Conservation (phyloP, 2,888 invertebrate species). For the Tipula helvola region DNA sequence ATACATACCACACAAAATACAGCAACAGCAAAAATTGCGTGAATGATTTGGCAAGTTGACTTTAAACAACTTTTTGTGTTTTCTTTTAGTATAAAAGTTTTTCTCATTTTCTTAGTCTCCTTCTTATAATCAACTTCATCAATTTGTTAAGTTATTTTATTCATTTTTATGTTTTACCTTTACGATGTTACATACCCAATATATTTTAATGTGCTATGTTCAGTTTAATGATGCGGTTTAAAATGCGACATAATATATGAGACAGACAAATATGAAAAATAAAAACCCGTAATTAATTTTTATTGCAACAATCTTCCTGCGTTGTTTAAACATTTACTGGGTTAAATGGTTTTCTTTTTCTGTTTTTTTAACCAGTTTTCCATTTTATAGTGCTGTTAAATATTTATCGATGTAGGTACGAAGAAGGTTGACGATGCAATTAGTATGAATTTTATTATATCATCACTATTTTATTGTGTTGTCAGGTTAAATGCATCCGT, state of each 20-base stretch:
- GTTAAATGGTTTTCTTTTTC: neutral
- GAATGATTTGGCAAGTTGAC: constrained; percentile 5
- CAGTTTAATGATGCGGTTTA: neutral
- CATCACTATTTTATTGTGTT: neutral
- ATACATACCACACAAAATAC: neutral
- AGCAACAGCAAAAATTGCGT: neutral
- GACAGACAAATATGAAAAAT: neutral
- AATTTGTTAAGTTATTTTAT: neutral
- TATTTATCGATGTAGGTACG: neutral
- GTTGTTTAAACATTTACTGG: neutral
- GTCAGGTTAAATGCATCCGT: neutral
- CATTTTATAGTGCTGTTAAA: neutral
- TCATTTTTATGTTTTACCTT: neutral
- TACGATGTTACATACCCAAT: neutral
- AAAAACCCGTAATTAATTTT: neutral
- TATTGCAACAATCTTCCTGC: neutral
- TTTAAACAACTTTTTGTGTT: neutral
- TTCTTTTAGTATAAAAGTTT: neutral
- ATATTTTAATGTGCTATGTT: neutral
- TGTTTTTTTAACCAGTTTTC: neutral
- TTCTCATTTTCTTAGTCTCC: neutral
- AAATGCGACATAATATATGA: neutral
- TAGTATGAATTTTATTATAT: neutral
- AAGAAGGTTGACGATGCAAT: neutral
- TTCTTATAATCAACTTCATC: neutral